Evolutionary conservation across 1,140 invertebrate species (phyloP).

Genomic region (Orchestia grillus): DNA sequence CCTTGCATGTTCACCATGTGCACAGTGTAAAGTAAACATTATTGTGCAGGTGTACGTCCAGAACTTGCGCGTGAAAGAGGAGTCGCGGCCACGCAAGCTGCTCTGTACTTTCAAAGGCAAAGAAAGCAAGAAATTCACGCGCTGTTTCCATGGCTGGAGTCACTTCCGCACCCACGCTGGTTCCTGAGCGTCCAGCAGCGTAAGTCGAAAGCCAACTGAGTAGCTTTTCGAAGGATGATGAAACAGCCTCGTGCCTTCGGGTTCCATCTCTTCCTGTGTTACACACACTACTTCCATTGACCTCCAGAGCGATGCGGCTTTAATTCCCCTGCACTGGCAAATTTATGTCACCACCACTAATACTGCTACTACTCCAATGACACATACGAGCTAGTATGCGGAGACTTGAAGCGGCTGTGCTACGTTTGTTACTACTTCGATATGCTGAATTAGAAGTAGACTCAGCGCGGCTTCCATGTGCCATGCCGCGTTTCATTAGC

Average conservation of each 20-base stretch:
- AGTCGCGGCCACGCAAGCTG: slow-evolving; percentile 90
- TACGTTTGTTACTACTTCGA: neutral
- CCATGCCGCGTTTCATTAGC: neutral
- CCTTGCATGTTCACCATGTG: neutral
- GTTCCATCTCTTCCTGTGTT: too few relatives aligned
- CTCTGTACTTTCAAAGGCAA: slow-evolving; percentile 97
- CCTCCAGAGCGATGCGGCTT: too few relatives aligned
- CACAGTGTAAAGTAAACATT: neutral
- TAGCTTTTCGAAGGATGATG: neutral
- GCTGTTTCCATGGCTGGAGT: slow-evolving; percentile 98
- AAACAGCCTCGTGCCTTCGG: neutral
- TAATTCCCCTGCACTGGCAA: too few relatives aligned
- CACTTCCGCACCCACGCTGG: slow-evolving; percentile 62
- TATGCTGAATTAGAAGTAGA: neutral
- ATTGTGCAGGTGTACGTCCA: slow-evolving; percentile 92
- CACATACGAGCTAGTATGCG: too few relatives aligned
- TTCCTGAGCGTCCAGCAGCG: neutral
- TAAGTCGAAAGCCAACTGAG: too few relatives aligned
- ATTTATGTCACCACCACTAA: too few relatives aligned
- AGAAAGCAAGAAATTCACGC: slow-evolving; percentile 93
- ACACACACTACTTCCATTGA: too few relatives aligned
- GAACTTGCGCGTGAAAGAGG: slow-evolving; percentile 95
- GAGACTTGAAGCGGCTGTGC: neutral
- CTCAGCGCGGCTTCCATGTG: neutral
- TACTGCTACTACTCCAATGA: too few relatives aligned